phyloP scores from a whole-genome alignment of 2,113 vertebrate species.

The Dicaeum eximium region DNA sequence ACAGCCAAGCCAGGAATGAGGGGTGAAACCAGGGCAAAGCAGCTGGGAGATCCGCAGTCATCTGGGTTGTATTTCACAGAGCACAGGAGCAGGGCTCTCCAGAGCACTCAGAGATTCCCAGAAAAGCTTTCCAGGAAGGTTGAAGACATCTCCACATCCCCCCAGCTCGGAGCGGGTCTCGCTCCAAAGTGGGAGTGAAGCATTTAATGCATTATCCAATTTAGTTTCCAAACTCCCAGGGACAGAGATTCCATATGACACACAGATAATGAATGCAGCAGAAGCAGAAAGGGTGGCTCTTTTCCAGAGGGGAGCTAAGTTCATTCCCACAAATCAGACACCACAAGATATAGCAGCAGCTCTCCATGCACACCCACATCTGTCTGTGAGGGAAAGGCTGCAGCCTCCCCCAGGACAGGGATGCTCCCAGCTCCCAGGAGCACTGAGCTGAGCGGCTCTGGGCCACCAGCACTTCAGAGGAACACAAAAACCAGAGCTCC shows the following conservation, averaged over 20 bases:
- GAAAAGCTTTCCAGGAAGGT: neutral
- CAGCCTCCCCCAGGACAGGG: neutral
- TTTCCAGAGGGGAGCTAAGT: neutral
- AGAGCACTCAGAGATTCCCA: neutral
- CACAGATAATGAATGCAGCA: accelerated
- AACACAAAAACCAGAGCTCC: neutral
- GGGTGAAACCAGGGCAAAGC: neutral
- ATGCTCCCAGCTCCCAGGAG: accelerated
- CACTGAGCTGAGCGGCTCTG: neutral
- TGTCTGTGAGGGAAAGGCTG: neutral
- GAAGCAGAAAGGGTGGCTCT: neutral
- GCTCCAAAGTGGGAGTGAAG: neutral
- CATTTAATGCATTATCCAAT: neutral
- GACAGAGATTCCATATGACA: neutral
- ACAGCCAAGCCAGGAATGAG: neutral
- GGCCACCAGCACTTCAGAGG: neutral
- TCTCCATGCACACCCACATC: accelerated
- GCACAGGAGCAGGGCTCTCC: neutral
- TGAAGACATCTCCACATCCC: neutral
- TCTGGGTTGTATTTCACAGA: neutral
- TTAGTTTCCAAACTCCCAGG: neutral
- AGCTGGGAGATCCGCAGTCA: neutral
- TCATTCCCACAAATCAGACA: neutral
- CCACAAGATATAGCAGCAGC: accelerated
- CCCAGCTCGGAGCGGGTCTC: neutral